Evolutionary conservation across 2,113 vertebrate species (phyloP).

Genomic region (Urocolius indicus): DNA sequence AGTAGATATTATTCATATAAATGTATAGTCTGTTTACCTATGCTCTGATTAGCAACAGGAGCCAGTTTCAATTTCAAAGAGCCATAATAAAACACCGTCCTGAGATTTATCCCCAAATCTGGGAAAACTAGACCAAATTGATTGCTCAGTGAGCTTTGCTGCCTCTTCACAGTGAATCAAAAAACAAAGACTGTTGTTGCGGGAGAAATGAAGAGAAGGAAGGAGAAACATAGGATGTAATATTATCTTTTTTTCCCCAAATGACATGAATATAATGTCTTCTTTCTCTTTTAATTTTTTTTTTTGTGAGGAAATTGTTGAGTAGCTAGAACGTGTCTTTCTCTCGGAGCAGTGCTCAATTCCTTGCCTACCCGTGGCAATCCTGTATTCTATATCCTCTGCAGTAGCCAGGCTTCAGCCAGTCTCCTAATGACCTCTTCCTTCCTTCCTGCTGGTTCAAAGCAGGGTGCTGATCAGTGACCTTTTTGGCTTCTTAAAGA

Average conservation of each 20-base stretch:
- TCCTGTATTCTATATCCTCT: background rate
- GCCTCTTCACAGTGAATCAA: background rate
- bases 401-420: background rate
- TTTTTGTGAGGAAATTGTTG: background rate
- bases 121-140: background rate
- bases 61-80: background rate
- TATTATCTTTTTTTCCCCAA: background rate
- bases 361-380: background rate
- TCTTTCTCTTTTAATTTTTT: background rate
- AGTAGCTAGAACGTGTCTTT: background rate
- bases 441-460: background rate
- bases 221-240: background rate
- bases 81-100: background rate
- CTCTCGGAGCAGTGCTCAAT: background rate
- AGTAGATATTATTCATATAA: background rate
- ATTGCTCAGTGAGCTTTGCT: background rate
- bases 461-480: background rate
- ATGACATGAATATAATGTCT: background rate
- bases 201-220: background rate
- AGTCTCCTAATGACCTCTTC: fast-evolving
- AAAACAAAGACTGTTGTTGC: background rate
- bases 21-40: background rate
- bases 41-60: background rate
- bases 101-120: background rate
- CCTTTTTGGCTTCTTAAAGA: background rate